Evolutionary conservation across 2,797 vertebrate species (phyloP), one percentile per base, ranked within the genome.

Genomic region (Schizopygopsis malacanthus): DNA sequence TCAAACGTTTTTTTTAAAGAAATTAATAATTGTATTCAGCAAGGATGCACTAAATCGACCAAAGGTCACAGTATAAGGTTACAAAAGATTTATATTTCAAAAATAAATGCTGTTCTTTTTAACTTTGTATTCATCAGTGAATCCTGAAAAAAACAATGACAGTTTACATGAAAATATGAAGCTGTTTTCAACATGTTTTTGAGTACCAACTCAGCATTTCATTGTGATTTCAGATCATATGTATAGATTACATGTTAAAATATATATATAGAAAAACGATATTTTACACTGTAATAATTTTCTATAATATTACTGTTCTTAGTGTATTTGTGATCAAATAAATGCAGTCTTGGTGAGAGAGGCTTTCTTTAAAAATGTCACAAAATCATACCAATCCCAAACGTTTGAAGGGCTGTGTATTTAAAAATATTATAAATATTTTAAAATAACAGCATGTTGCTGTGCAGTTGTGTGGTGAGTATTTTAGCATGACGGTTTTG

Each of bases 31-130:
- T 56, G 22, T 15, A 77, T 77, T 15, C 11, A 37, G 4, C 18
- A 15, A 56, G 37, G 50, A 56, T 56, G 6, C 11, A 39, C 7
- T 39, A 56, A 77, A 39, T 39, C n/a, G 4, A 59, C 39, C 37
- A 78, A n/a, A 77, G n/a, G 20, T 59, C 33, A 77, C 50, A 59
- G 50, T 67, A 67, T 33, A 67, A 65, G 33, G 33, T 67, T 18
- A 18, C 7, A 67, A 65, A 67, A 9, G 3, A 37, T 37, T 67
- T 18, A 1, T 2, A 37, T 67, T 67, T 37, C 3, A 4, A 65
- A 67, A 18, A 67, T 3, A 16, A 65, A 65, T 33, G 15, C 13
- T 33, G 6, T 65, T 33, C 2, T 65, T 33, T 67, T 67, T 33
- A 3, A 16, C 63, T 67, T 67, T 67, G 2, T 67, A 33, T 37